phyloP scores from a whole-genome alignment of 1,140 invertebrate genomes.

The Apis laboriosa region DNA sequence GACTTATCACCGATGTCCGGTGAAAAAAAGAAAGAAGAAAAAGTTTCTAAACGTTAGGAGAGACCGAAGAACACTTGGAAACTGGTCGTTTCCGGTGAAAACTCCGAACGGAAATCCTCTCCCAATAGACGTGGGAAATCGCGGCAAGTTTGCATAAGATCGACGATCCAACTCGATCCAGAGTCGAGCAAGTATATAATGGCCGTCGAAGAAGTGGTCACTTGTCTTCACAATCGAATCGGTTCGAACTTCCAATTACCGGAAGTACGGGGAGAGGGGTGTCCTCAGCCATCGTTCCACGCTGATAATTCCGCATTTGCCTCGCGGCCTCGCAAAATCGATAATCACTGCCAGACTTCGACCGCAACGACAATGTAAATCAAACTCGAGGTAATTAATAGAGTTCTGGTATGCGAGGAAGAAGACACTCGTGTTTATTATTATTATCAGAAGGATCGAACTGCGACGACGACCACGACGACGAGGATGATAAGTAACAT shows the following conservation, averaged over 20 bases:
- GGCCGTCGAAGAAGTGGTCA: neutral
- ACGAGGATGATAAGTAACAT: too few relatives aligned
- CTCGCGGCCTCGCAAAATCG: slow-evolving; percentile 11
- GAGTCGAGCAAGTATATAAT: neutral
- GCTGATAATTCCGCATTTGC: neutral
- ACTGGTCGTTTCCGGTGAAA: slow-evolving; percentile 4
- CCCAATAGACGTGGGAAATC: slow-evolving; percentile 6
- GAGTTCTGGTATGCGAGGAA: neutral
- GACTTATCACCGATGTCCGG: neutral
- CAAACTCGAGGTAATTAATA: slow-evolving; percentile 1
- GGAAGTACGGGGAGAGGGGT: neutral
- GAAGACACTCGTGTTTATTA: neutral
- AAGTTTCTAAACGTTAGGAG: slow-evolving; percentile 3
- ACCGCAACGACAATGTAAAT: slow-evolving; percentile 11
- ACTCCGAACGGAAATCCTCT: slow-evolving; percentile 1
- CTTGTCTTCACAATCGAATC: neutral
- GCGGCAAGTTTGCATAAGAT: slow-evolving; percentile 8
- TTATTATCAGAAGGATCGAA: neutral
- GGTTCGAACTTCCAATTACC: slow-evolving; percentile 3
- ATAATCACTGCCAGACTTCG: slow-evolving; percentile 14
- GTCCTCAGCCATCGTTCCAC: neutral
- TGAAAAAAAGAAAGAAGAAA: neutral
- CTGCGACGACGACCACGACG: too few relatives aligned
- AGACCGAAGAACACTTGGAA: neutral
- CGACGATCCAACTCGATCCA: neutral